Percentiles rank a stretch among this genome's conserved stretches.
Conservation (phyloP, 1,140 invertebrate species). For the Eupeodes corollae region DNA sequence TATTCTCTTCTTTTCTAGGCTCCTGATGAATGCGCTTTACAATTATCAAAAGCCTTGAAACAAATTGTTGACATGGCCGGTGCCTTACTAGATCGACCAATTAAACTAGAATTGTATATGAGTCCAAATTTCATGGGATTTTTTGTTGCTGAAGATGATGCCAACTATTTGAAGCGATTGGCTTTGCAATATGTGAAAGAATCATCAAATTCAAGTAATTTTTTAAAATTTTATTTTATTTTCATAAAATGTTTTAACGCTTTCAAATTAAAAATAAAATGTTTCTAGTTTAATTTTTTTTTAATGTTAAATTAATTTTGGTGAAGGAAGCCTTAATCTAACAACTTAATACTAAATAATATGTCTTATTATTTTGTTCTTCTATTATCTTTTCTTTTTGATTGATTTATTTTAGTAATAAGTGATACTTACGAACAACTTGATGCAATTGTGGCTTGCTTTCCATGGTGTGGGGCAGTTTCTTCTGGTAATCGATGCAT, state of each 20-base stretch:
- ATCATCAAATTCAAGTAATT: constrained; percentile 54
- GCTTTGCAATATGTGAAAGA: constrained; percentile 65
- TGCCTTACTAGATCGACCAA: constrained; percentile 44
- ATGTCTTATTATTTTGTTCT: constrained; percentile 10
- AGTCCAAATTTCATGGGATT: constrained; percentile 80
- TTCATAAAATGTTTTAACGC: no score
- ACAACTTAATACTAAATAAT: not conserved
- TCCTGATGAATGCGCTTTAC: constrained; percentile 55
- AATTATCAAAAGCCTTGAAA: constrained; percentile 53
- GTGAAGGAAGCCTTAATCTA: not conserved
- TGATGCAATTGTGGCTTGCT: constrained; percentile 55
- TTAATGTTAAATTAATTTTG: no score
- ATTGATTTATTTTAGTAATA: constrained; percentile 20
- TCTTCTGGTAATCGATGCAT: constrained; percentile 35
- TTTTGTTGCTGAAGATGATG: constrained; percentile 67
- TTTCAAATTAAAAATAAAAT: no score
- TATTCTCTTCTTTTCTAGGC: constrained; percentile 41
- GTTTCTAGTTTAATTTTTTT: no score
- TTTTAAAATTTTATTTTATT: constrained; percentile 7
- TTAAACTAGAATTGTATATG: constrained; percentile 67
- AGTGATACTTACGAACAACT: constrained; percentile 55
- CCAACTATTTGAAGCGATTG: constrained; percentile 61
- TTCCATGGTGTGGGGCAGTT: constrained; percentile 52
- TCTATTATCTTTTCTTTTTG: constrained; percentile 9
- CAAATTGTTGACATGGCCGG: constrained; percentile 56